Evolutionary conservation across 2,113 vertebrate species (phyloP).

Genomic region (Serinus canaria): DNA sequence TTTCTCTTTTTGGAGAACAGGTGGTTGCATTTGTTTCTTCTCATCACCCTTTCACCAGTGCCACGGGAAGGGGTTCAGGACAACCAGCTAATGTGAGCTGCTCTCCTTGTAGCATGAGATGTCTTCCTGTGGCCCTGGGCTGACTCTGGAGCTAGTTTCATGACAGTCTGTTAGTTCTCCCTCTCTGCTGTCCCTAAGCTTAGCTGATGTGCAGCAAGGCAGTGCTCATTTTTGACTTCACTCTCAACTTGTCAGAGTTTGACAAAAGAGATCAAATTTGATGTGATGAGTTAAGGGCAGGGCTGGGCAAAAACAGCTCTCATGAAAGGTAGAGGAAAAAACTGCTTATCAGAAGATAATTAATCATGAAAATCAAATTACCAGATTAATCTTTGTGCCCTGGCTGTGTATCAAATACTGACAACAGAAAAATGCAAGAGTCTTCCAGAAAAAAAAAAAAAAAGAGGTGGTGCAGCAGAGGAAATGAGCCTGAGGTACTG

Average conservation of each 20-base stretch:
- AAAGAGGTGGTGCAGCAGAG: not conserved
- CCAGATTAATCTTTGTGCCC: not conserved
- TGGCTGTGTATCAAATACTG: not conserved
- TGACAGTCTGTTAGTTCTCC: not conserved
- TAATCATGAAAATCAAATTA: conserved; percentile 9
- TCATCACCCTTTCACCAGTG: not conserved
- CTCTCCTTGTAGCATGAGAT: not conserved
- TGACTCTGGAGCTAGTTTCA: not conserved
- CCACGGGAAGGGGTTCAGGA: not conserved
- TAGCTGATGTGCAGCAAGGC: not conserved
- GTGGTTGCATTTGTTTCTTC: not conserved
- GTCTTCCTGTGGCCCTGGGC: not conserved
- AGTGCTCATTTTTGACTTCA: not conserved
- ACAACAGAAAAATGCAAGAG: not conserved
- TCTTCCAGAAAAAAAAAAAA: not conserved
- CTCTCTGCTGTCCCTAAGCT: not conserved
- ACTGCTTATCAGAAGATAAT: not conserved
- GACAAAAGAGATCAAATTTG: not conserved
- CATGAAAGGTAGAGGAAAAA: not conserved
- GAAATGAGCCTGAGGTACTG: not conserved
- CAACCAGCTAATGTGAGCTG: not conserved
- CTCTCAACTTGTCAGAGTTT: not conserved
- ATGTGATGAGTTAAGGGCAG: not conserved
- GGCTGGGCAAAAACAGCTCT: not conserved
- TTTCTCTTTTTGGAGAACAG: not conserved